Conservation (phyloP, 1,140 invertebrate genomes). For the Radopholus similis region DNA sequence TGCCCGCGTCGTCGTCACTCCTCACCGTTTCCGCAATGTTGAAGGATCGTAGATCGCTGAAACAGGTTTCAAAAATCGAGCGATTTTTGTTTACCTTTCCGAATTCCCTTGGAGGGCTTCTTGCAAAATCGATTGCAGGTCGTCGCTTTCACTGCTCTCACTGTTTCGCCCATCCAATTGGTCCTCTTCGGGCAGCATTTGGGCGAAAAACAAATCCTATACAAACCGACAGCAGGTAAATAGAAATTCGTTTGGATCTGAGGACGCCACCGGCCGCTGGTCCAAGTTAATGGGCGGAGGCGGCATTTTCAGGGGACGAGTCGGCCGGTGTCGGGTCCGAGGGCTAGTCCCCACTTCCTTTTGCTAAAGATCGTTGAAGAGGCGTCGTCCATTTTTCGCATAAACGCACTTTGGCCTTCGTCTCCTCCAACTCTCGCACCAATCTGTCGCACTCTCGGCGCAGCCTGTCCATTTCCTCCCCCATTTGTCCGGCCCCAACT, state of each 20-base stretch:
- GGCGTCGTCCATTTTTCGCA: not conserved
- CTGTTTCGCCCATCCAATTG: too few species aligned
- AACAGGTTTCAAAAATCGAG: not conserved
- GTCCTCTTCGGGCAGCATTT: too few species aligned
- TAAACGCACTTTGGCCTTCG: not conserved
- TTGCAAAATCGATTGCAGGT: slow-evolving; percentile 4
- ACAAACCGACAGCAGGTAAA: too few species aligned
- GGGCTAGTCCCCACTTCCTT: too few species aligned
- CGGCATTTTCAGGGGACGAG: not conserved
- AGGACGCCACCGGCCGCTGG: not conserved
- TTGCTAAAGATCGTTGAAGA: not conserved
- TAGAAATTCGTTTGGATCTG: too few species aligned
- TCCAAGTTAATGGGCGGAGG: not conserved
- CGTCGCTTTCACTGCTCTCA: too few species aligned
- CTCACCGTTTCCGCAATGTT: not conserved
- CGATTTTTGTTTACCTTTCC: not conserved
- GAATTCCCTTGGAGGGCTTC: not conserved
- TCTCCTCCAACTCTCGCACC: not conserved
- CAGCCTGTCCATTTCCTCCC: not conserved
- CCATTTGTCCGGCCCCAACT: not conserved
- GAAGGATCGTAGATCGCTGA: slow-evolving; percentile 5
- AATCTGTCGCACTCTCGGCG: slow-evolving; percentile 4
- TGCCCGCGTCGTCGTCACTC: not conserved
- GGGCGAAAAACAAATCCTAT: too few species aligned
- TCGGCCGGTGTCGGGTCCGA: not conserved